Conservation (phyloP, 2,888 invertebrate genomes). For the Sarcophaga caerulescens region DNA sequence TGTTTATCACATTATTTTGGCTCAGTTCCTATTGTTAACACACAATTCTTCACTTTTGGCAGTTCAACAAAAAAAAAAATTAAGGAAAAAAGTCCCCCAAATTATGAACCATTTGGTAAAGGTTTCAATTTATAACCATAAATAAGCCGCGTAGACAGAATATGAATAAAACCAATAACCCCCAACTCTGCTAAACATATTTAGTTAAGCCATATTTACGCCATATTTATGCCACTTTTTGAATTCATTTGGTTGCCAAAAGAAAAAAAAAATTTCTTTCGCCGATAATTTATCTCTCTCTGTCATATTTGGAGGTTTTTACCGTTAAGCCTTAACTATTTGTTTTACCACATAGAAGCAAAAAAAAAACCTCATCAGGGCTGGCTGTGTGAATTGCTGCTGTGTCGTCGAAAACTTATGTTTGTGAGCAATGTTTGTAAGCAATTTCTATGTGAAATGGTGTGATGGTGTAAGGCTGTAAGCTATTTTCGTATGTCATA, state of each 20-base stretch:
- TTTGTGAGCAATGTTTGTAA: background rate
- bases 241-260: background rate
- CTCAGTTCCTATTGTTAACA: no score
- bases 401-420: background rate
- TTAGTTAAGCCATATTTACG: background rate
- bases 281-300: constrained; percentile 54
- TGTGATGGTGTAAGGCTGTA: background rate
- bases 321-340: background rate
- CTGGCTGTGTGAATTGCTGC: background rate
- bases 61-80: no score
- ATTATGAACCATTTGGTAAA: no score
- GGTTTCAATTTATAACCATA: background rate
- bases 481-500: constrained; percentile 74
- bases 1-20: no score
- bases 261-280: background rate
- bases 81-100: no score
- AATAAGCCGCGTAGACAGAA: background rate
- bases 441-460: background rate
- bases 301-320: constrained; percentile 53
- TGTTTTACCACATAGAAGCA: background rate
- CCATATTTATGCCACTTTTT: background rate
- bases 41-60: no score
- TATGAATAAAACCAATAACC: no score
- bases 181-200: background rate
- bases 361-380: constrained; percentile 18